A percentile compares a stretch with the other conserved stretches of the same genome.
phyloP scores from a whole-genome alignment of 2,797 vertebrate species.

The Fratercula arctica region DNA sequence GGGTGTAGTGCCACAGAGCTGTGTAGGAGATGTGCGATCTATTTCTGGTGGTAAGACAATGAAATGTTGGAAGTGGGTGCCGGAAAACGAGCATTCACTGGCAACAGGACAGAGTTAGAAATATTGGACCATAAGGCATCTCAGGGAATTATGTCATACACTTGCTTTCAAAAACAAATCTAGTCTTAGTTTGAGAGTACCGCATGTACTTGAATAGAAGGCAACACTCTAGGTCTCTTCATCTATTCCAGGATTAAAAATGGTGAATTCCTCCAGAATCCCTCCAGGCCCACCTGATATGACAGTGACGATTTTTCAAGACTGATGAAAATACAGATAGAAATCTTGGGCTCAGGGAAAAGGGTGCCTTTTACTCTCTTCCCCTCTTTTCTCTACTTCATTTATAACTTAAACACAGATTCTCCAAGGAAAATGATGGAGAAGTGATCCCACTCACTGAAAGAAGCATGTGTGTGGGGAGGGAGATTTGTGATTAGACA shows the following conservation, averaged over 20 bases:
- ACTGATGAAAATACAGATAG: neutral
- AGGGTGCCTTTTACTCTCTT: neutral
- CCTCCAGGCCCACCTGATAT: neutral
- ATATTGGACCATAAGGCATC: constrained; percentile 54
- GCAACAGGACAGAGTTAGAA: constrained; percentile 23
- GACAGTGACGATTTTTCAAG: neutral
- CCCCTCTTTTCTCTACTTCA: neutral
- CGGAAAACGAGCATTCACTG: constrained; percentile 9
- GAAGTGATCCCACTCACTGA: constrained; percentile 51
- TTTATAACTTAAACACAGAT: neutral
- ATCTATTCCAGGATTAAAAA: neutral
- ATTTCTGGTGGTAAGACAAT: constrained; percentile 52
- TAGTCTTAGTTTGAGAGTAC: neutral
- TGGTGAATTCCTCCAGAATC: neutral
- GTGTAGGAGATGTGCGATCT: constrained; percentile 49
- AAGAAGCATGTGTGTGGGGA: constrained; percentile 12
- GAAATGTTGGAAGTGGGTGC: constrained; percentile 30
- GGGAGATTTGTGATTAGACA: constrained; percentile 6
- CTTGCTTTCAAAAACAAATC: constrained; percentile 31
- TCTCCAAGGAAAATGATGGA: constrained; percentile 13
- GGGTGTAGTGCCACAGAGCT: constrained; percentile 27
- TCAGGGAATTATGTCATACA: constrained; percentile 62
- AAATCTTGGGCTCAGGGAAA: neutral
- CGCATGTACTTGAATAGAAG: neutral
- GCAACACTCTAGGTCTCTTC: neutral